Conservation (phyloP, 2,797 vertebrate species). For the Clarias platycephalus region DNA sequence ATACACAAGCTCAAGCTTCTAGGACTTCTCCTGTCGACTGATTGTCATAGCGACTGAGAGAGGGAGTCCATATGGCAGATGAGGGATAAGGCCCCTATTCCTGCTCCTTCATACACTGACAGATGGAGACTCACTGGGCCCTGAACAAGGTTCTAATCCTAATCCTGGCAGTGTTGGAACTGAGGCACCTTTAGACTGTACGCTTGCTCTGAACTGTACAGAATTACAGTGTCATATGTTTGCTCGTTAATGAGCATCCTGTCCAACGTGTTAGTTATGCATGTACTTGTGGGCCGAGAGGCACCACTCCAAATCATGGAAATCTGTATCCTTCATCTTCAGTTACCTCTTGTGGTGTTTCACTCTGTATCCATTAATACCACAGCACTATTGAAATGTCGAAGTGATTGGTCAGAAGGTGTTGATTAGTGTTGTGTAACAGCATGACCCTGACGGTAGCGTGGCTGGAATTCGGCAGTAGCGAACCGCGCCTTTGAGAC, state of each 20-base stretch:
- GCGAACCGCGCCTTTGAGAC: too few relatives aligned
- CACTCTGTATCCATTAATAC: background rate
- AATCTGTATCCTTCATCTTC: background rate
- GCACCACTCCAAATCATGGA: background rate
- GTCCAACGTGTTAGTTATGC: background rate
- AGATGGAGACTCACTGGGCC: constrained; percentile 86
- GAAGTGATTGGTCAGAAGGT: background rate
- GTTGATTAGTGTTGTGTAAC: background rate
- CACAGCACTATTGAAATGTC: background rate
- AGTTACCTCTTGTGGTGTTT: background rate
- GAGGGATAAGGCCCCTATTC: constrained; percentile 80
- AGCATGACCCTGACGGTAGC: background rate
- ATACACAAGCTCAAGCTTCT: constrained; percentile 1
- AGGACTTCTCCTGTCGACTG: background rate
- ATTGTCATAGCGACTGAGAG: constrained; percentile 57
- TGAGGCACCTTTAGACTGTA: constrained; percentile 1
- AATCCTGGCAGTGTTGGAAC: constrained; percentile 60
- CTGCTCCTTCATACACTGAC: constrained; percentile 77
- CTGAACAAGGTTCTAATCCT: constrained; percentile 78
- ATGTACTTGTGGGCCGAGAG: background rate
- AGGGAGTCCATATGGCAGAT: constrained; percentile 83
- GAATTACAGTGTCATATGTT: constrained; percentile 24
- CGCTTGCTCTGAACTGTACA: constrained; percentile 32
- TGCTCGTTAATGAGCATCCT: constrained; percentile 3
- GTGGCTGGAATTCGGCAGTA: too few relatives aligned